phyloP scores from a whole-genome alignment of 2,797 vertebrate genomes.

The Anisognathus igniventris region DNA sequence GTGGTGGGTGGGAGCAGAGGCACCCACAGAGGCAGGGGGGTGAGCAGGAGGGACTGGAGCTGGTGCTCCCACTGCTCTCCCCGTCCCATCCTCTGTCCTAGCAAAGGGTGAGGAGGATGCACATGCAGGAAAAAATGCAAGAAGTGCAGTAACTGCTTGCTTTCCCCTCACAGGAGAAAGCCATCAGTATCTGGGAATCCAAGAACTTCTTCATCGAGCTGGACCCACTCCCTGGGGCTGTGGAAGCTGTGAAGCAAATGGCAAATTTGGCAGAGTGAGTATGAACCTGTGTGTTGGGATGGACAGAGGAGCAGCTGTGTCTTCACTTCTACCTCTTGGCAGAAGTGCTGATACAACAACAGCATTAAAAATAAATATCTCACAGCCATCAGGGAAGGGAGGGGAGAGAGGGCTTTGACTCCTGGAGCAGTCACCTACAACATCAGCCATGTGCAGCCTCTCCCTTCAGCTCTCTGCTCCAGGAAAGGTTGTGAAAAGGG shows the following conservation, averaged over 20 bases:
- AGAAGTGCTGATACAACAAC: background rate
- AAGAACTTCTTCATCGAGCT: constrained; percentile 92
- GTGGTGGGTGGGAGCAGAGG: background rate
- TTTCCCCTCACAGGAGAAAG: constrained; percentile 82
- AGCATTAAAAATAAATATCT: background rate
- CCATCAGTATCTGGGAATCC: constrained; percentile 94
- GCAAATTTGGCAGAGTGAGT: constrained; percentile 87
- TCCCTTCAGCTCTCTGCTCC: background rate
- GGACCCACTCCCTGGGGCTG: constrained; percentile 88
- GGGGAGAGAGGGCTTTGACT: background rate
- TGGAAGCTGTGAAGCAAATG: constrained; percentile 93
- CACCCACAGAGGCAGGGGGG: background rate
- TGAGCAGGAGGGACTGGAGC: background rate
- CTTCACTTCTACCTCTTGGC: background rate
- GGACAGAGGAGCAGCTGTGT: background rate
- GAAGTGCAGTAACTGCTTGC: background rate
- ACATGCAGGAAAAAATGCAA: background rate
- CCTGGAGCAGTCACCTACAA: background rate
- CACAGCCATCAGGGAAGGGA: background rate
- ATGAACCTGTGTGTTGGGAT: background rate
- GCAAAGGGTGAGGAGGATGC: background rate
- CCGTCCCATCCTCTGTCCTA: background rate
- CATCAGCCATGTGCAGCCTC: background rate
- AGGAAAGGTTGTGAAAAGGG: background rate
- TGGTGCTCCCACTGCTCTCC: background rate